phyloP scores from a whole-genome alignment of 2,888 invertebrate species.

The Drosophila leonis region DNA sequence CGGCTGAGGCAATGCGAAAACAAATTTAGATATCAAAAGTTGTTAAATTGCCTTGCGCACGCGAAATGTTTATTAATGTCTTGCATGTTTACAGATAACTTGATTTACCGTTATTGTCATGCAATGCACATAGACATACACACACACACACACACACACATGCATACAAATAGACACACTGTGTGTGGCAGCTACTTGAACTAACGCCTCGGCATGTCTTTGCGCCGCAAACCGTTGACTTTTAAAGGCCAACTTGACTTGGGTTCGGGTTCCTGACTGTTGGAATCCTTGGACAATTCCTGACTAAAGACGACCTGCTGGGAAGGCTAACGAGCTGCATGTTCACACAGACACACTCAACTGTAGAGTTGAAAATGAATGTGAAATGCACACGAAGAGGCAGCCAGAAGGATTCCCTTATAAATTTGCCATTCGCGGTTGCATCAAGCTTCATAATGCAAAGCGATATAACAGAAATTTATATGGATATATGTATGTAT shows the following conservation, averaged over 20 bases:
- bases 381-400: constrained; percentile 75
- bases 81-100: constrained; percentile 83
- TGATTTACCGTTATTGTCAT: constrained; percentile 83
- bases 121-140: constrained; percentile 65
- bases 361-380: constrained; percentile 57
- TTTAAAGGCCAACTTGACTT: constrained; percentile 67
- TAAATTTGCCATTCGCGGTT: constrained; percentile 55
- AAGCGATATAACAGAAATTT: constrained; percentile 23
- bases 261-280: constrained; percentile 15
- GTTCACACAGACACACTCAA: constrained; percentile 21
- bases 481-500: neutral
- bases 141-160: constrained; percentile 8
- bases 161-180: neutral
- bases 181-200: constrained; percentile 48
- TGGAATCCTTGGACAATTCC: constrained; percentile 47
- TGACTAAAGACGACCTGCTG: constrained; percentile 8
- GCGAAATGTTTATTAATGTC: constrained; percentile 84
- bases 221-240: constrained; percentile 59
- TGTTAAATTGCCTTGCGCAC: constrained; percentile 84
- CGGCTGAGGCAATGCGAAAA: constrained; percentile 62
- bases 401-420: constrained; percentile 24
- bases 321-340: constrained; percentile 68
- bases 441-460: constrained; percentile 55
- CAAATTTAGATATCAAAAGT: constrained; percentile 83
- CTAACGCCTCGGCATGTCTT: constrained; percentile 59